phyloP scores from a whole-genome alignment of 2,113 vertebrate genomes.

The Poecile atricapillus region DNA sequence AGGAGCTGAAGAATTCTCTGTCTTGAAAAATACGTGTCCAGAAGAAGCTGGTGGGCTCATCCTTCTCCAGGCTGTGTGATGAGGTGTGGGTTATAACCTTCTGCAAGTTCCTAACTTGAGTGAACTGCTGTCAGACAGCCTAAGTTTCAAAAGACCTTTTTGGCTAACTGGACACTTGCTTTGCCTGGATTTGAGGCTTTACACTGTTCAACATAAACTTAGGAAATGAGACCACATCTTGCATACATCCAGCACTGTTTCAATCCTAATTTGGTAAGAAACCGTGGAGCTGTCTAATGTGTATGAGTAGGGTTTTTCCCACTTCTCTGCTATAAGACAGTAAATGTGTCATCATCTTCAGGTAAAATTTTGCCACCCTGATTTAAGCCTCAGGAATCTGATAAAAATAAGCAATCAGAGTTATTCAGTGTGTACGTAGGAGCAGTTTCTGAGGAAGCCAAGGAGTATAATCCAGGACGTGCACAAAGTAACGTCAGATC shows the following conservation, averaged over 20 bases:
- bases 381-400: neutral
- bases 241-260: neutral
- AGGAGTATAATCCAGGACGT: neutral
- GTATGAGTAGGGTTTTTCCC: neutral
- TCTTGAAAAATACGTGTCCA: neutral
- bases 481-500: neutral
- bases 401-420: neutral
- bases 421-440: neutral
- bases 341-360: neutral
- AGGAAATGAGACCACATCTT: neutral
- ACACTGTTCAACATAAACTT: neutral
- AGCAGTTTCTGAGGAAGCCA: neutral
- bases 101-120: neutral
- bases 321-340: neutral
- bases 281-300: neutral
- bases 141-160: neutral
- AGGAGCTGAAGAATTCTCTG: neutral
- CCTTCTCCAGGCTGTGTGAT: neutral
- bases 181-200: neutral
- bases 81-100: neutral
- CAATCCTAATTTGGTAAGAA: neutral
- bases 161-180: neutral
- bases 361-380: neutral
- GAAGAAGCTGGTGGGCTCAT: neutral
- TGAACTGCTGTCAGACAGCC: neutral